Evolutionary conservation across 2,888 invertebrate species (phyloP).

Genomic region (Drosophila siamana): DNA sequence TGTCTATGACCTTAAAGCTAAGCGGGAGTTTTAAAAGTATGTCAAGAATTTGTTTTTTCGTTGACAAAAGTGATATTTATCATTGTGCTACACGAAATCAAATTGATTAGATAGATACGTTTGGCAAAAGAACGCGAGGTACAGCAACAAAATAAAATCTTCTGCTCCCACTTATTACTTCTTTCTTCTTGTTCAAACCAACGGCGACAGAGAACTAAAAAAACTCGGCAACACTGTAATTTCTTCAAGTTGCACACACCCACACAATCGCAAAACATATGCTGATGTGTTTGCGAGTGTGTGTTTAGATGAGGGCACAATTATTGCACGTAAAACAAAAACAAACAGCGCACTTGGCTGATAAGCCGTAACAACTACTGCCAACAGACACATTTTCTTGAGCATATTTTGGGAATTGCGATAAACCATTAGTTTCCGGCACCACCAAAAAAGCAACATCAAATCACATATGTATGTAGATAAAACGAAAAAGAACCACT

Average conservation of each 20-base stretch:
- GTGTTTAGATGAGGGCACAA: slow-evolving; percentile 21
- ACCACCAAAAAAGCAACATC: background rate
- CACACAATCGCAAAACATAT: background rate
- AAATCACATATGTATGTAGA: slow-evolving; percentile 25
- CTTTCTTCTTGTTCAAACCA: background rate
- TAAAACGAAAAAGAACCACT: background rate
- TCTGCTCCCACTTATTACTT: too few species aligned
- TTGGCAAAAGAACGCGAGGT: background rate
- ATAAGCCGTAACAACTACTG: slow-evolving; percentile 37
- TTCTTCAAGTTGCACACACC: slow-evolving; percentile 13
- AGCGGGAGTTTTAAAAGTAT: background rate
- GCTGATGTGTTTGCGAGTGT: slow-evolving; percentile 1
- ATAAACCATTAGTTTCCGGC: slow-evolving; percentile 45
- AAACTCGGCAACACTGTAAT: background rate
- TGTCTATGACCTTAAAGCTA: slow-evolving; percentile 2
- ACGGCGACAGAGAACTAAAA: background rate
- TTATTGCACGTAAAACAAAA: slow-evolving; percentile 37
- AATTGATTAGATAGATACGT: background rate
- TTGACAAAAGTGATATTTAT: background rate
- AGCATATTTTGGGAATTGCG: slow-evolving; percentile 16
- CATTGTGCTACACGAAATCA: background rate
- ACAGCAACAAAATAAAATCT: background rate
- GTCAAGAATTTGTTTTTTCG: background rate
- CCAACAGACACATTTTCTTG: slow-evolving; percentile 19
- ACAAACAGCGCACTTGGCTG: slow-evolving; percentile 49